Conservation (phyloP, 1,140 invertebrate species). For the Zelostemma sp. region DNA sequence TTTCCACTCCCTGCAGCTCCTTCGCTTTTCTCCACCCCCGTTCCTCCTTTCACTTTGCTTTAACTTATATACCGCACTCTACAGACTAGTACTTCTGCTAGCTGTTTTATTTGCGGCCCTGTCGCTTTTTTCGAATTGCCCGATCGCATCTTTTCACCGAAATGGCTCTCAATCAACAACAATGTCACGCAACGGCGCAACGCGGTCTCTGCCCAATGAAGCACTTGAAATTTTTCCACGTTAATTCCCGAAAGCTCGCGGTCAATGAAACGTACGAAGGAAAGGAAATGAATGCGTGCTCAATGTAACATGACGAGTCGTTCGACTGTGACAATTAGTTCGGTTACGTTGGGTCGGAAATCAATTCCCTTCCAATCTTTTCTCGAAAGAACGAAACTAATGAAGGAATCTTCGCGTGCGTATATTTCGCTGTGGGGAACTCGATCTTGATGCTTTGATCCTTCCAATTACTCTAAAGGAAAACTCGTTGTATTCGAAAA, state of each 20-base stretch:
- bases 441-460: no score
- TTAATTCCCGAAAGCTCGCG: no score
- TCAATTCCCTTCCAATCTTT: conserved; percentile 24
- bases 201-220: no score
- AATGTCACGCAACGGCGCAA: no score
- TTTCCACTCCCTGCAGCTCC: conserved; percentile 15
- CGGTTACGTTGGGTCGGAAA: conserved; percentile 38
- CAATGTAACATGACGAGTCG: conserved; percentile 41
- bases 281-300: conserved; percentile 41
- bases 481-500: not conserved
- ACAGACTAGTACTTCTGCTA: conserved; percentile 45
- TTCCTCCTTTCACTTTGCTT: conserved; percentile 31
- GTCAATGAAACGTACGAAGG: no score
- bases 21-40: conserved; percentile 8
- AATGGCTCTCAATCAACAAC: conserved; percentile 23
- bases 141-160: conserved; percentile 13
- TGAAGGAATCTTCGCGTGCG: not conserved
- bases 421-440: no score
- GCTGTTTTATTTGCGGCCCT: conserved; percentile 53
- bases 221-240: no score
- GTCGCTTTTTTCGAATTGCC: conserved; percentile 36
- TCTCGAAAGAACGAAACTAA: not conserved
- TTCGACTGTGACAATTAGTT: conserved; percentile 40
- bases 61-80: conserved; percentile 30
- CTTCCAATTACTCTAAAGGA: no score